Conservation (phyloP, 2,113 vertebrate species). For the Lophotis ruficrista region DNA sequence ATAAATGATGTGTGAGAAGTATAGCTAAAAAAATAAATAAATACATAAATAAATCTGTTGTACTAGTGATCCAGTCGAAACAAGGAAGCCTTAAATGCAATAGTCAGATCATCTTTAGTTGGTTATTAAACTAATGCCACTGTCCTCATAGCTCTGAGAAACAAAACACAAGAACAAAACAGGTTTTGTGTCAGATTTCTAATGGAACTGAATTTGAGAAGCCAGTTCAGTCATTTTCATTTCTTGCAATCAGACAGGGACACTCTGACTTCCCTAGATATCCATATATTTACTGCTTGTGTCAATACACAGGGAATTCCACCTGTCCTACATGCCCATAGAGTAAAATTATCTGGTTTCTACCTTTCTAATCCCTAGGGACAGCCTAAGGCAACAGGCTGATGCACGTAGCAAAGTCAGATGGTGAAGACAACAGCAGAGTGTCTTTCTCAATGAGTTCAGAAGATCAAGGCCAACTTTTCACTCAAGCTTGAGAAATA, state of each 20-base stretch:
- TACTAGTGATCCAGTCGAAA: neutral
- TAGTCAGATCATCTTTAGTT: neutral
- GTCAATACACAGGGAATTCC: neutral
- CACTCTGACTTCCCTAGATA: neutral
- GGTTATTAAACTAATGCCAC: neutral
- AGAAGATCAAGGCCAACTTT: neutral
- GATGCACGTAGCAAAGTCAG: neutral
- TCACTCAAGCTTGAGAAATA: neutral
- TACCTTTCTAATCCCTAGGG: neutral
- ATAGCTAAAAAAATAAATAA: constrained; percentile 13
- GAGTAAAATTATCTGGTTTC: neutral
- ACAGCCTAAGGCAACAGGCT: neutral
- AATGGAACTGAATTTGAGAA: neutral
- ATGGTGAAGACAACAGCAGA: neutral
- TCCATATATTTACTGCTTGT: neutral
- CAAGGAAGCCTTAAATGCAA: constrained; percentile 30
- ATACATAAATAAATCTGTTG: constrained; percentile 31
- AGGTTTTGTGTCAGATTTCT: neutral
- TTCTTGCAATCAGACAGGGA: neutral
- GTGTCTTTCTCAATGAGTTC: neutral
- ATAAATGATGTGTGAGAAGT: neutral
- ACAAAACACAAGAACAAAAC: neutral
- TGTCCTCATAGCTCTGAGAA: neutral
- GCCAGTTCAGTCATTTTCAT: neutral
- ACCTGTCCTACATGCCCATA: neutral